Evolutionary conservation across 2,797 vertebrate genomes (phyloP).

Genomic region (Sebastiscus tertius): DNA sequence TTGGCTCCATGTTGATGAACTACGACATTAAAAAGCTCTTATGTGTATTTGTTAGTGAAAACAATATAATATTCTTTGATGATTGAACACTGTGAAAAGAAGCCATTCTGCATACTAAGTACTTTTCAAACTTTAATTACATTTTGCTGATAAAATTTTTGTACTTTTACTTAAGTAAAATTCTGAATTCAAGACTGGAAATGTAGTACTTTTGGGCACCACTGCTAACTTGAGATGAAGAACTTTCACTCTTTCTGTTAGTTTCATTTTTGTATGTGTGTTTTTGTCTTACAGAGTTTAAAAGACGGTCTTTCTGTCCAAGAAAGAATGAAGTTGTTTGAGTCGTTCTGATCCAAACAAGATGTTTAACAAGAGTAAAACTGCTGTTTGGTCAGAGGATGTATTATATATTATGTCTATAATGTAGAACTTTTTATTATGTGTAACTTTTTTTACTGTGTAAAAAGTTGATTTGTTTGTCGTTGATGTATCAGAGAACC

Average conservation of each 20-base stretch:
- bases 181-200: background rate
- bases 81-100: background rate
- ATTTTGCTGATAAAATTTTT: background rate
- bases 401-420: background rate
- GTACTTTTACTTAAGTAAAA: background rate
- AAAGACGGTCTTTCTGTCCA: constrained; percentile 76
- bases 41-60: too few species aligned
- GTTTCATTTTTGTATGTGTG: background rate
- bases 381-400: background rate
- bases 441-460: constrained; percentile 4
- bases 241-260: background rate
- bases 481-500: background rate
- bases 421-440: background rate
- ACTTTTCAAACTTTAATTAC: background rate
- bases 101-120: background rate
- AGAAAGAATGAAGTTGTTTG: constrained; percentile 79
- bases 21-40: too few species aligned
- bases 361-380: background rate
- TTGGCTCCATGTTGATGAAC: too few species aligned
- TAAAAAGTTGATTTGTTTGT: constrained; percentile 9
- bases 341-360: constrained; percentile 59
- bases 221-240: background rate
- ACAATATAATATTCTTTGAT: background rate
- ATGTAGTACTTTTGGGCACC: background rate
- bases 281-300: constrained; percentile 72